Evolutionary conservation across 2,113 vertebrate species (phyloP).

Genomic region (Nyctibius bracteatus): DNA sequence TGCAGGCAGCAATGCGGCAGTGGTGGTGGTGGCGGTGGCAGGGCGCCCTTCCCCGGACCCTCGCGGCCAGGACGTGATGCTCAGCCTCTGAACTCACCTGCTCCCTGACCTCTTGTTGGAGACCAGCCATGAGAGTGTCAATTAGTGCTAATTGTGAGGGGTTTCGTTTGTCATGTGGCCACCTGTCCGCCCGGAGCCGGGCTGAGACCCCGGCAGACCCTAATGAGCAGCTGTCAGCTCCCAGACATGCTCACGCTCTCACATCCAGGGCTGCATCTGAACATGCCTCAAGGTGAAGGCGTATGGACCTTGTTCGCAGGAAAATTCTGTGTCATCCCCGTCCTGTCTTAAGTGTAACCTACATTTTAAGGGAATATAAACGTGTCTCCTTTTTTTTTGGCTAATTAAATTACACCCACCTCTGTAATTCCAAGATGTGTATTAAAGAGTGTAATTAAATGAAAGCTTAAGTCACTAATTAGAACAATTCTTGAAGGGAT

Average conservation of each 20-base stretch:
- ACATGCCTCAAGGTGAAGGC: neutral
- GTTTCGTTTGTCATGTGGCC: slow-evolving; percentile 6
- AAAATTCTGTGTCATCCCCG: neutral
- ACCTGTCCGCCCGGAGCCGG: slow-evolving; percentile 32
- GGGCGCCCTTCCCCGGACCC: neutral
- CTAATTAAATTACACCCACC: slow-evolving; percentile 60
- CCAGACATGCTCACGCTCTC: rapidly evolving
- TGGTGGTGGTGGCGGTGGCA: neutral
- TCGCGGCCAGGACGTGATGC: neutral
- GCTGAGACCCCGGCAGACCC: neutral
- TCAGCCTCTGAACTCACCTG: neutral
- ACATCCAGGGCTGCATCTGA: neutral
- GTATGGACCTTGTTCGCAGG: rapidly evolving
- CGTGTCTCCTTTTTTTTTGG: neutral
- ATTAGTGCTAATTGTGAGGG: slow-evolving; percentile 60
- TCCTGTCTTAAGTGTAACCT: neutral
- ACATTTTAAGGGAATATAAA: slow-evolving; percentile 28
- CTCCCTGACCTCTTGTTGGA: slow-evolving; percentile 10
- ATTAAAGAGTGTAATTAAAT: slow-evolving; percentile 57
- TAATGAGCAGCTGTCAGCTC: slow-evolving; percentile 58
- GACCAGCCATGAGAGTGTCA: neutral
- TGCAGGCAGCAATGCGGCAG: rapidly evolving
- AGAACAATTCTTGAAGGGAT: slow-evolving; percentile 51
- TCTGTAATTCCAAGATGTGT: slow-evolving; percentile 30
- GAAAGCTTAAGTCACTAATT: slow-evolving; percentile 53